A percentile compares a stretch with the other conserved stretches of the same genome.
phyloP scores from a whole-genome alignment of 2,797 vertebrate genomes.

The Meriones psammophilus region DNA sequence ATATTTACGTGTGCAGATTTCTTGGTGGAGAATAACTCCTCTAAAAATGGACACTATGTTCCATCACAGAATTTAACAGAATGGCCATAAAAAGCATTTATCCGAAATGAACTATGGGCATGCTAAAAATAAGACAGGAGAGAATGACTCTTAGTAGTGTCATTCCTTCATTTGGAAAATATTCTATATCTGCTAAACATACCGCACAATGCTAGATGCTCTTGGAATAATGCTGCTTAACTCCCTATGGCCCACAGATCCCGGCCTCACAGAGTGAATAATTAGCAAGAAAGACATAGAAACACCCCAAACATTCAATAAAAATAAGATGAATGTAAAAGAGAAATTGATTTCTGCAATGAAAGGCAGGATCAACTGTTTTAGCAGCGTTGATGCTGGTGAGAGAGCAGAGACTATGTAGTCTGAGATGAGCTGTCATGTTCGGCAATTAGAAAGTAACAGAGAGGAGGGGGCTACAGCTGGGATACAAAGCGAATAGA shows the following conservation, averaged over 20 bases:
- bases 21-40: not conserved
- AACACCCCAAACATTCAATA: not conserved
- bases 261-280: not conserved
- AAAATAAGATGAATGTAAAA: slow-evolving; percentile 27
- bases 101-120: not conserved
- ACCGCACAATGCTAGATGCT: not conserved
- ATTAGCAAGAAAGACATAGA: slow-evolving; percentile 29
- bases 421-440: not conserved
- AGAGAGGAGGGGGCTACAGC: not conserved
- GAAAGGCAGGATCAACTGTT: slow-evolving; percentile 11
- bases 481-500: no score
- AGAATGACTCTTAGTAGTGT: not conserved
- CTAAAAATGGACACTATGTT: not conserved
- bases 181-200: not conserved
- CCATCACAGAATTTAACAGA: not conserved
- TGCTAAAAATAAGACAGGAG: not conserved
- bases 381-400: not conserved
- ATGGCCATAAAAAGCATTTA: not conserved
- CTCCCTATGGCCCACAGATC: not conserved
- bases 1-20: not conserved
- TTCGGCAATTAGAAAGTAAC: slow-evolving; percentile 29
- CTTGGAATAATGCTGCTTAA: not conserved
- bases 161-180: slow-evolving; percentile 52
- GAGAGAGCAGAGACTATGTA: not conserved
- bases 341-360: slow-evolving; percentile 41